Evolutionary conservation across 92 coral and sea anemone genomes (phyloP).

Genomic region (Porites lobata): DNA sequence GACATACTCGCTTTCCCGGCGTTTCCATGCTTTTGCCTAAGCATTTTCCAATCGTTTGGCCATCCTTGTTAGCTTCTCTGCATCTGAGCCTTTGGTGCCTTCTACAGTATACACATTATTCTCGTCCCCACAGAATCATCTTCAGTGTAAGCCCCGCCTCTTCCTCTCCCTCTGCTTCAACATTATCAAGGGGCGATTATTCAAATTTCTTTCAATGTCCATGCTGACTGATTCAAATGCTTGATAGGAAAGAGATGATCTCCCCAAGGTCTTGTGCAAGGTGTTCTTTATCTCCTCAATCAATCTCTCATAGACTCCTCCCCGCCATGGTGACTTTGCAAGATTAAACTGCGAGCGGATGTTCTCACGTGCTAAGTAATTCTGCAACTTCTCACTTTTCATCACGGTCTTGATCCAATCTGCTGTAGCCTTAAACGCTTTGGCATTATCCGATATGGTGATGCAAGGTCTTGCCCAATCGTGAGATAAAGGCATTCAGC

Average conservation of each 20-base stretch:
- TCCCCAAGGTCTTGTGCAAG: slow-evolving; percentile 63
- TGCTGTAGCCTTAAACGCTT: too few species aligned
- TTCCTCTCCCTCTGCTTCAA: slow-evolving; percentile 50
- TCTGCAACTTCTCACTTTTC: too few species aligned
- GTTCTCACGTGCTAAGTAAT: too few species aligned
- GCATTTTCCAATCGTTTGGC: slow-evolving; percentile 8
- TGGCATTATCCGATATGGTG: slow-evolving; percentile 71
- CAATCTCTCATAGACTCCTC: slow-evolving; percentile 53
- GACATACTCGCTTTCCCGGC: slow-evolving; percentile 49
- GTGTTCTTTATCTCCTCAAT: slow-evolving; percentile 68
- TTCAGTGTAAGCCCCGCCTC: slow-evolving; percentile 70
- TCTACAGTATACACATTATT: slow-evolving; percentile 55
- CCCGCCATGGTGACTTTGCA: too few species aligned
- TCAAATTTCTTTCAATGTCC: slow-evolving; percentile 68
- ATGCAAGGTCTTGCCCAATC: background rate
- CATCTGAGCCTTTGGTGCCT: slow-evolving; percentile 1
- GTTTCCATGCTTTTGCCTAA: slow-evolving; percentile 31
- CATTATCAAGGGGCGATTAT: slow-evolving; percentile 71
- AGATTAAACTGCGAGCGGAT: too few species aligned
- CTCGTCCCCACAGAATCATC: slow-evolving; percentile 65
- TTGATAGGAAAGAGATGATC: slow-evolving; percentile 25
- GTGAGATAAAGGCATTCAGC: background rate
- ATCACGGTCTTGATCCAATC: too few species aligned
- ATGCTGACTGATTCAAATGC: slow-evolving; percentile 53
- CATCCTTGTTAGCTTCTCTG: slow-evolving; percentile 38